These are phyloP conservation scores for Thecophora atra DNA, from an alignment of 2,888 invertebrate genomes.

Conservation along the genomic window DNA sequence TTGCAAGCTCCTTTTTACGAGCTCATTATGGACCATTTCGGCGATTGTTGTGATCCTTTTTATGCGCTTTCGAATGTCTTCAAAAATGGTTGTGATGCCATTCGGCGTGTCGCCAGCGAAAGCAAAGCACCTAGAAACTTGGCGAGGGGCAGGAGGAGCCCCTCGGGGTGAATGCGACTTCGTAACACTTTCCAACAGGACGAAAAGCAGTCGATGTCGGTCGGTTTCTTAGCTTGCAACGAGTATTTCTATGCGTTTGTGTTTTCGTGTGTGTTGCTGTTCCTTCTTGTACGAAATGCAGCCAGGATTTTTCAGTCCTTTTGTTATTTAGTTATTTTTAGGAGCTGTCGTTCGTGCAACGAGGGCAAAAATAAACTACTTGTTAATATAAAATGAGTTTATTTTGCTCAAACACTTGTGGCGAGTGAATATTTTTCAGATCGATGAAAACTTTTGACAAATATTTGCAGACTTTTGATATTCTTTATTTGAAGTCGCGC, in stretches of 20 bases:
- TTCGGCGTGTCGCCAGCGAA: conserved; percentile 52
- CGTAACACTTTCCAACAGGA: background rate
- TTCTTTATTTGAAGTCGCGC: background rate
- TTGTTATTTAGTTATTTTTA: conserved; percentile 27
- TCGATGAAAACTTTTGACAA: conserved; percentile 54
- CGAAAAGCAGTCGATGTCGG: background rate
- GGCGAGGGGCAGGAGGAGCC: background rate
- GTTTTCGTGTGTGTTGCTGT: conserved; percentile 45
- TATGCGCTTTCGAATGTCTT: conserved; percentile 66
- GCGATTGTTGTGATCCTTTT: conserved; percentile 68
- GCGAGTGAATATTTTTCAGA: conserved; percentile 55
- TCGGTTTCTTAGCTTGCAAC: background rate
- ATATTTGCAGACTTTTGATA: conserved; percentile 40
- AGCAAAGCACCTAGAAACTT: conserved; percentile 21
- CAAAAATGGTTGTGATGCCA: conserved; percentile 64
- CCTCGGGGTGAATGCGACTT: conserved; percentile 10
- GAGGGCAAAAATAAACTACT: background rate
- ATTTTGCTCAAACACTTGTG: conserved; percentile 60
- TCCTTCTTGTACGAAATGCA: no score
- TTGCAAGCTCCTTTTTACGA: conserved; percentile 67
- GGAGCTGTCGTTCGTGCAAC: conserved; percentile 36
- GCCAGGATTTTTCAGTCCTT: conserved; percentile 47
- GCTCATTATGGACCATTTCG: conserved; percentile 68
- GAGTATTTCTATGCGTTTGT: conserved; percentile 42
- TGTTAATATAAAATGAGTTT: conserved; percentile 53